Percentiles rank a stretch among this genome's conserved stretches.
Conservation (phyloP, 2,797 vertebrate species). For the Enteromius trimaculatus region DNA sequence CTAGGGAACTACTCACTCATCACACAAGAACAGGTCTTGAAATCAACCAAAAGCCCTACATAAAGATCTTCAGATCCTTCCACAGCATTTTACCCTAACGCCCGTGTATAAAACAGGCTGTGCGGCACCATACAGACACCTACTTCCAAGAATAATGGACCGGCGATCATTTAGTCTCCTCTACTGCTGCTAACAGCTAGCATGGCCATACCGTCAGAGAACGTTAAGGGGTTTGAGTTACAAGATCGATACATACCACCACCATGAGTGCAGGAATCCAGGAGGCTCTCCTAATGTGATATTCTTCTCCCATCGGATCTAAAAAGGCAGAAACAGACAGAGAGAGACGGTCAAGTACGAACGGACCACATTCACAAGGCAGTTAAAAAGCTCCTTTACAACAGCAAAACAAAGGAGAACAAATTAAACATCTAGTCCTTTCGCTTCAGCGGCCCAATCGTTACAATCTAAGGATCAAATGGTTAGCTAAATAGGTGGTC, state of each 20-base stretch:
- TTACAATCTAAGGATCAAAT: not conserved
- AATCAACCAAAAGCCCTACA: not conserved
- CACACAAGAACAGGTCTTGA: not conserved
- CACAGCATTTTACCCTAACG: not conserved
- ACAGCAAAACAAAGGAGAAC: not conserved
- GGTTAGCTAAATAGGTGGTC: not conserved
- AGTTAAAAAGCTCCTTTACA: conserved; percentile 19
- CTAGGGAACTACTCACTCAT: too few species aligned
- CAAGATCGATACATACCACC: conserved; percentile 83
- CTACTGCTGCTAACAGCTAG: conserved; percentile 29
- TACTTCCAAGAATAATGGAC: conserved; percentile 31
- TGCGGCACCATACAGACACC: not conserved
- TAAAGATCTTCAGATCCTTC: not conserved
- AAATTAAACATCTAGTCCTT: not conserved
- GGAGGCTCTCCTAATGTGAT: conserved; percentile 92
- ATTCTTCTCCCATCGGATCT: conserved; percentile 98
- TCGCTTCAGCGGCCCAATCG: not conserved
- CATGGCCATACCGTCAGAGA: conserved; percentile 28
- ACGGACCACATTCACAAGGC: not conserved
- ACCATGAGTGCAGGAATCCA: conserved; percentile 95
- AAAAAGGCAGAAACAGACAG: conserved; percentile 50
- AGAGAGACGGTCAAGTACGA: conserved; percentile 24
- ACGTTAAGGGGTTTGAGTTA: conserved; percentile 46
- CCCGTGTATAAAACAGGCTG: not conserved
- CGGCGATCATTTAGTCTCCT: conserved; percentile 25